Evolutionary conservation across 2,888 invertebrate species (phyloP).

Genomic region (Aricia artaxerxes): DNA sequence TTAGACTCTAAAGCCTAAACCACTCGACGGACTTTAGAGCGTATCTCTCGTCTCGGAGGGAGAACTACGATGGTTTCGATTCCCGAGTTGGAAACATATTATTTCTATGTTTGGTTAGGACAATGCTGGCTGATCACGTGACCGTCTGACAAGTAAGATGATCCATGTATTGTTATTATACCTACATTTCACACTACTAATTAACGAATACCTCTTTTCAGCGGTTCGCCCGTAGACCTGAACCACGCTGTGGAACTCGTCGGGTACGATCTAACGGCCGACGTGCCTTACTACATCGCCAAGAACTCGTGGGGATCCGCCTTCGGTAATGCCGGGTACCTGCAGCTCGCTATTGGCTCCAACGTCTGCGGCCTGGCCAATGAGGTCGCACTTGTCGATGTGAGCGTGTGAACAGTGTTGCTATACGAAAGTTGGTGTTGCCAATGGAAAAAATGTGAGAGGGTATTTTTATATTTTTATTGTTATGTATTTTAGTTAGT

Average conservation of each 20-base stretch:
- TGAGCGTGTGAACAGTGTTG: constrained; percentile 46
- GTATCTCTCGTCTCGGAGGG: too few species aligned
- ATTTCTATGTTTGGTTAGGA: too few species aligned
- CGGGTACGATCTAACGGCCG: constrained; percentile 87
- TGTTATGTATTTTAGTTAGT: neutral
- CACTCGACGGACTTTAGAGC: too few species aligned
- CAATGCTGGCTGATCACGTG: too few species aligned
- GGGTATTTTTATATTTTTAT: neutral
- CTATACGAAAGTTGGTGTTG: neutral
- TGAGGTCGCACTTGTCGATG: constrained; percentile 83
- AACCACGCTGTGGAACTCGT: constrained; percentile 93
- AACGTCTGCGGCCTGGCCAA: constrained; percentile 90
- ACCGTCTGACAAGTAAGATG: too few species aligned
- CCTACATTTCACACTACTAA: too few species aligned
- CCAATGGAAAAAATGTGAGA: neutral
- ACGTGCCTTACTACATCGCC: constrained; percentile 89
- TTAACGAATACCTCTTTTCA: constrained; percentile 44
- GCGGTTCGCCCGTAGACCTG: constrained; percentile 76
- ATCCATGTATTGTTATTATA: too few species aligned
- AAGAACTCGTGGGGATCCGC: constrained; percentile 91
- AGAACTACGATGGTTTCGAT: too few species aligned
- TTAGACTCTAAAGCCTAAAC: too few species aligned
- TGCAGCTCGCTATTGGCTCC: constrained; percentile 86
- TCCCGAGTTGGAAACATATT: too few species aligned
- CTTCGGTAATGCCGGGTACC: constrained; percentile 88